Percentiles rank a stretch among this genome's conserved stretches.
Evolutionary conservation across 1,140 invertebrate species (phyloP).

Genomic region (Papilio xuthus): DNA sequence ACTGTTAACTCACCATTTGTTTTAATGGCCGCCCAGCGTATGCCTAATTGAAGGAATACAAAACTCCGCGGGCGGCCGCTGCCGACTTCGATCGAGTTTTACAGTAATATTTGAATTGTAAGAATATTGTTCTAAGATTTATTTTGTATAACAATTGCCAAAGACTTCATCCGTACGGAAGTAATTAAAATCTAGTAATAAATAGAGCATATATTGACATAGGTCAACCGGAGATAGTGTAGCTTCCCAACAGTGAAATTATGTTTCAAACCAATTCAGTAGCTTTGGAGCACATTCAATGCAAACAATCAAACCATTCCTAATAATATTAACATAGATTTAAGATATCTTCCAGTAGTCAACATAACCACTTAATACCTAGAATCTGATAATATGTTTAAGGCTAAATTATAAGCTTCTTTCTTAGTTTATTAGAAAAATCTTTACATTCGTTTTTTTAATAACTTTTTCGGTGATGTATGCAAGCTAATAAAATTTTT

Average conservation of each 20-base stretch:
- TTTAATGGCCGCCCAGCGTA: conserved; percentile 52
- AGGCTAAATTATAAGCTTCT: neutral
- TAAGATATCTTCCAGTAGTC: neutral
- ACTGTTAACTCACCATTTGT: conserved; percentile 53
- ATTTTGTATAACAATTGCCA: neutral
- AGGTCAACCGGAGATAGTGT: no score
- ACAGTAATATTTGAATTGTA: conserved; percentile 11
- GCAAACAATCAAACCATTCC: no score
- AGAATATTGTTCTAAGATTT: neutral
- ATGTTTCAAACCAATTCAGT: neutral
- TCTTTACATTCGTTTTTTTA: neutral
- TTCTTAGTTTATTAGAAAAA: conserved; percentile 19
- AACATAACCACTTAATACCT: neutral
- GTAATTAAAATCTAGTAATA: neutral
- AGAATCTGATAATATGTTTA: conserved; percentile 11
- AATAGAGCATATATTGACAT: no score
- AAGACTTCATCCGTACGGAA: no score
- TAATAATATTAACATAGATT: neutral
- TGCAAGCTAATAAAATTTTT: conserved; percentile 8
- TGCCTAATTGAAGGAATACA: conserved; percentile 59
- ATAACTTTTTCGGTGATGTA: conserved; percentile 19
- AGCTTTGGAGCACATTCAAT: neutral
- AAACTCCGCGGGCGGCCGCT: conserved; percentile 61
- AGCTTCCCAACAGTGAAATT: no score
- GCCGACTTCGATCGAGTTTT: conserved; percentile 40